Percentiles rank a stretch among this genome's conserved stretches.
Evolutionary conservation across 2,797 vertebrate species (phyloP).

Genomic region (Semaprochilodus insignis): DNA sequence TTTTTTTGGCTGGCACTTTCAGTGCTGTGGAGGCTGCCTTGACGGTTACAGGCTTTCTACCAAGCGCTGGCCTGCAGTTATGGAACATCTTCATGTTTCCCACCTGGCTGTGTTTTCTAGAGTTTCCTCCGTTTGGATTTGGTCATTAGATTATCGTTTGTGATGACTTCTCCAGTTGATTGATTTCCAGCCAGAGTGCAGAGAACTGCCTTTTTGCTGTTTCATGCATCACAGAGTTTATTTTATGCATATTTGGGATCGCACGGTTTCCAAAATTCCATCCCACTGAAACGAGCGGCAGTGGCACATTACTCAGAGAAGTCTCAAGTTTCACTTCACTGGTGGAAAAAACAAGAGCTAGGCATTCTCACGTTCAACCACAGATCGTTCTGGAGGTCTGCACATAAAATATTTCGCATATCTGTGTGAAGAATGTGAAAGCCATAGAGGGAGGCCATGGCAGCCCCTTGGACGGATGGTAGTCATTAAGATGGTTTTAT

Average conservation of each 20-base stretch:
- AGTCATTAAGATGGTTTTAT: conserved; percentile 30
- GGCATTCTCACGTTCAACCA: conserved; percentile 62
- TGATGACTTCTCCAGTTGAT: neutral
- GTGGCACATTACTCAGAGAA: conserved; percentile 60
- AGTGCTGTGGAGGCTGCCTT: neutral
- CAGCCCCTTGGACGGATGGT: conserved; percentile 31
- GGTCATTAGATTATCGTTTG: neutral
- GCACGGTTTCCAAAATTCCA: conserved; percentile 23
- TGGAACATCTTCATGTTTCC: neutral
- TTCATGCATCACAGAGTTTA: neutral
- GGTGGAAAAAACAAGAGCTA: conserved; percentile 72
- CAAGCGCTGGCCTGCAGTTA: neutral
- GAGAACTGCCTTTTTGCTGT: neutral
- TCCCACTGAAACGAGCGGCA: neutral
- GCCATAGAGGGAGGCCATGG: conserved; percentile 40
- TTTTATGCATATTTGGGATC: conserved; percentile 24
- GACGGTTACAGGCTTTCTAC: neutral
- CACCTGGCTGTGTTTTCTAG: neutral
- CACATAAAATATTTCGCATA: conserved; percentile 70
- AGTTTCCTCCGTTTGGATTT: neutral
- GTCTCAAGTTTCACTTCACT: conserved; percentile 64
- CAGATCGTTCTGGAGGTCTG: conserved; percentile 67
- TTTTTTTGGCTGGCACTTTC: conserved; percentile 4
- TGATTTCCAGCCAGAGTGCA: neutral
- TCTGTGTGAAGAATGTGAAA: conserved; percentile 71